Evolutionary conservation across 1,140 invertebrate genomes (phyloP), one percentile per base, ranked within the genome.

Genomic region (Teleopsis dalmanni): DNA sequence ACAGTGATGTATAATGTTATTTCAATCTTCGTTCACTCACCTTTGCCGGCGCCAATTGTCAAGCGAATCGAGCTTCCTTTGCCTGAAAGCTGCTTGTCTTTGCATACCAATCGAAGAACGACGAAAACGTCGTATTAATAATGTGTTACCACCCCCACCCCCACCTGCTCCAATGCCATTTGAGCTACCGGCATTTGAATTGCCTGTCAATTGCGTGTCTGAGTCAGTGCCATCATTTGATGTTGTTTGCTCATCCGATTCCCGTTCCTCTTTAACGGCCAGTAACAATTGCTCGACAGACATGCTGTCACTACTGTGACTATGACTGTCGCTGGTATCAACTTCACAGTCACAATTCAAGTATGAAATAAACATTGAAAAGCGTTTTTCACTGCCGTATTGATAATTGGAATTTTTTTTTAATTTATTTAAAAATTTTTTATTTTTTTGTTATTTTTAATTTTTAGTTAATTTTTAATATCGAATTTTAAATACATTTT

Each of bases 31-130:
- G n/a, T n/a, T 29, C 31, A 56, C 59, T 66, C 54, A 62, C 64
- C 64, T 59, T 46, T 66, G 60, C 43, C 60, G 64, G 11, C 64
- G 59, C 59, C 55, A 67, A 22, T 58, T 49, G 27, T 60, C 61
- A 48, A 66, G 21, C 9, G 64, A 67, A 53, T 67, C 64, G 35
- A 64, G 60, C 52, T 67, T 67, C 49, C 64, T 55, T 53, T 67
- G 64, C 14, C 64, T 61, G 47, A 67, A 67, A 38, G 64, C 64
- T 25, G 64, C 57, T 42, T 62, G 62, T 48, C 64, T 52, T 47
- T 67, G 64, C 59, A 67, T 67, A 45, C 64, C 64, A 44, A 67
- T 62, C 21, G 64, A 64, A 13, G 64, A 67, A 52, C 64, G 61
- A 19, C 64, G 64, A 56, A 65, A 67, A 41, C 59, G 63, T 34